Conservation (phyloP, 2,888 invertebrate genomes). For the Stictocephala bisonia region DNA sequence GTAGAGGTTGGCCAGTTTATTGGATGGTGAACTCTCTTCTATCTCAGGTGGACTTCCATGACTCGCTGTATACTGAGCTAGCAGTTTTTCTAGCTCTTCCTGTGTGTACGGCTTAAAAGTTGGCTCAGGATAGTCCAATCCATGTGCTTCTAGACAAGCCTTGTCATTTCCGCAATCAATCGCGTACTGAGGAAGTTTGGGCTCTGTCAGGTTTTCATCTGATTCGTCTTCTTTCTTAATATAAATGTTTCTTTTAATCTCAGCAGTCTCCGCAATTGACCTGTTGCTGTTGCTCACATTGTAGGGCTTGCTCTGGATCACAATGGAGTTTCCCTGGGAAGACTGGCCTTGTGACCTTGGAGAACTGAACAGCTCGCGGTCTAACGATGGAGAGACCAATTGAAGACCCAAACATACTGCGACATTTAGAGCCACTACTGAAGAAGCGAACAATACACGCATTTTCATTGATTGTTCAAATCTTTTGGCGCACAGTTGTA, state of each 20-base stretch:
- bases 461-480: slow-evolving; percentile 5
- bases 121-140: slow-evolving; percentile 59
- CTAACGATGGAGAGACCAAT: background rate
- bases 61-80: slow-evolving; percentile 55
- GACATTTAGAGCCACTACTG: slow-evolving; percentile 2
- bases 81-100: slow-evolving; percentile 62
- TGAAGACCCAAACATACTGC: slow-evolving; percentile 12
- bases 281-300: slow-evolving; percentile 12
- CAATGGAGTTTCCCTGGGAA: slow-evolving; percentile 38
- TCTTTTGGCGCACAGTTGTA: background rate
- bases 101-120: slow-evolving; percentile 66
- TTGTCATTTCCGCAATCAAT: slow-evolving; percentile 32
- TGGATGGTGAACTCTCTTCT: slow-evolving; percentile 52
- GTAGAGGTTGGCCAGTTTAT: slow-evolving; percentile 58
- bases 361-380: slow-evolving; percentile 28
- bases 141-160: slow-evolving; percentile 33
- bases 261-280: background rate
- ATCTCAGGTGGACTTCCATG: slow-evolving; percentile 47
- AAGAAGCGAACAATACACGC: background rate
- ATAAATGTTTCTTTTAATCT: slow-evolving; percentile 13
- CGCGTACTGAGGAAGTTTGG: slow-evolving; percentile 17
- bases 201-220: slow-evolving; percentile 19
- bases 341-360: slow-evolving; percentile 20
- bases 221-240: slow-evolving; percentile 14
- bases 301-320: slow-evolving; percentile 44